Conservation (phyloP, 1,140 invertebrate genomes). For the Acyrthosiphon pisum region DNA sequence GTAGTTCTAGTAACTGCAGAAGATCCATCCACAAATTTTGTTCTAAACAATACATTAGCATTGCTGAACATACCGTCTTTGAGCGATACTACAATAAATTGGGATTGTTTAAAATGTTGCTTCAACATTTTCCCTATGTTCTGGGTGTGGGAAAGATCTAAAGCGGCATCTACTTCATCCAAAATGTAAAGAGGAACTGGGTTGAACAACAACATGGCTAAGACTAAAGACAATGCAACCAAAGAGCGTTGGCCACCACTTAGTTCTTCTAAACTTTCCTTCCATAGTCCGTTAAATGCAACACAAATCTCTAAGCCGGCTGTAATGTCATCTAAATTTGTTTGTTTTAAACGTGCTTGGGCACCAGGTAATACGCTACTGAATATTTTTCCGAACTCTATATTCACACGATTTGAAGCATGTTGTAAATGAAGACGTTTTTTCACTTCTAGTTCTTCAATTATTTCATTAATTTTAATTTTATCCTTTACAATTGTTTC, state of each 20-base stretch:
- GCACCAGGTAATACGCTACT: conserved; percentile 88
- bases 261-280: conserved; percentile 93
- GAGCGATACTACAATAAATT: conserved; percentile 98
- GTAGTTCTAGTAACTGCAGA: conserved; percentile 81
- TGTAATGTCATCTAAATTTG: conserved; percentile 75
- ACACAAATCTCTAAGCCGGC: conserved; percentile 89
- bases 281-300: conserved; percentile 93
- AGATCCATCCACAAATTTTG: conserved; percentile 94
- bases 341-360: conserved; percentile 82
- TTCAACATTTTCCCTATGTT: conserved; percentile 98
- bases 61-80: conserved; percentile 99
- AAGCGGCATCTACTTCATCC: conserved; percentile 98
- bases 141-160: conserved; percentile 98
- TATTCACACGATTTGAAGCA: conserved; percentile 82
- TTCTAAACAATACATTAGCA: conserved; percentile 96
- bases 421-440: conserved; percentile 81
- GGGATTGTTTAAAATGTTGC: conserved; percentile 92
- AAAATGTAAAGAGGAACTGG: conserved; percentile 98
- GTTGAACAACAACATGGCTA: conserved; percentile 96
- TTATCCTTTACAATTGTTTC: conserved; percentile 69
- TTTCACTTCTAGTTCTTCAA: conserved; percentile 87
- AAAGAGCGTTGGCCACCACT: conserved; percentile 96
- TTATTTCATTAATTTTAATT: conserved; percentile 80
- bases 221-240: conserved; percentile 93
- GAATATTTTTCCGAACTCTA: conserved; percentile 98